Conservation (phyloP, 2,797 vertebrate genomes). For the Typhlichthys eigenmanni region DNA sequence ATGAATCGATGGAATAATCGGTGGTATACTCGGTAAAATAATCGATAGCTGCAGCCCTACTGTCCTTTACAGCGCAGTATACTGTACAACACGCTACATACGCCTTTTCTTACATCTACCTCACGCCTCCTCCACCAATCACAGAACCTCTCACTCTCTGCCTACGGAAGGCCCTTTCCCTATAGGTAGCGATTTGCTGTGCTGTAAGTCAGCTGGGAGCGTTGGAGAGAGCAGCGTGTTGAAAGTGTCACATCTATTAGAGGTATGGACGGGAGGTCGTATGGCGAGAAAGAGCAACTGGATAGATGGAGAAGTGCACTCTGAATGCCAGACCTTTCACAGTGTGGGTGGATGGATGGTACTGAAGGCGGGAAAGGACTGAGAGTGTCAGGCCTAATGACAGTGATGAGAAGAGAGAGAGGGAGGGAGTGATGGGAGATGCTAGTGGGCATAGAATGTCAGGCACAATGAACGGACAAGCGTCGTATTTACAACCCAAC, state of each 20-base stretch:
- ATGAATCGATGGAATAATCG: no score
- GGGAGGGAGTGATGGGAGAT: background rate
- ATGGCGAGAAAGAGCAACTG: constrained; percentile 31
- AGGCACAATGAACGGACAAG: constrained; percentile 20
- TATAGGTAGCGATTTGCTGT: constrained; percentile 50
- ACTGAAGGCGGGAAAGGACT: constrained; percentile 31
- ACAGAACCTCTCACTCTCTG: constrained; percentile 11
- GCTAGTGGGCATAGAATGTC: constrained; percentile 24
- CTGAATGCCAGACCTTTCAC: constrained; percentile 64
- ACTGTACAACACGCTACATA: background rate
- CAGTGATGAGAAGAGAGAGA: constrained; percentile 7
- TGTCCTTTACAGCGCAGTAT: no score
- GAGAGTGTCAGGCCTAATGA: constrained; percentile 40
- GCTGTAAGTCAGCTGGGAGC: constrained; percentile 45
- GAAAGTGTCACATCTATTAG: constrained; percentile 37
- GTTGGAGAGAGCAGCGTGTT: constrained; percentile 26
- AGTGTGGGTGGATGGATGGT: constrained; percentile 26
- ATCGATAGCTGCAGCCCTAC: no score
- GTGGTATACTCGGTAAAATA: no score
- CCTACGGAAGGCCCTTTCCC: constrained; percentile 49
- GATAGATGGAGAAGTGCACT: constrained; percentile 20
- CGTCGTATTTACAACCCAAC: constrained; percentile 21
- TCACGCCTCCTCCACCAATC: constrained; percentile 5
- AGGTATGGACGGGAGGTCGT: constrained; percentile 43
- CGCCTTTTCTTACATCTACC: constrained; percentile 38